Evolutionary conservation across 2,113 vertebrate species (phyloP).

Genomic region (Microcebus tavaratra): DNA sequence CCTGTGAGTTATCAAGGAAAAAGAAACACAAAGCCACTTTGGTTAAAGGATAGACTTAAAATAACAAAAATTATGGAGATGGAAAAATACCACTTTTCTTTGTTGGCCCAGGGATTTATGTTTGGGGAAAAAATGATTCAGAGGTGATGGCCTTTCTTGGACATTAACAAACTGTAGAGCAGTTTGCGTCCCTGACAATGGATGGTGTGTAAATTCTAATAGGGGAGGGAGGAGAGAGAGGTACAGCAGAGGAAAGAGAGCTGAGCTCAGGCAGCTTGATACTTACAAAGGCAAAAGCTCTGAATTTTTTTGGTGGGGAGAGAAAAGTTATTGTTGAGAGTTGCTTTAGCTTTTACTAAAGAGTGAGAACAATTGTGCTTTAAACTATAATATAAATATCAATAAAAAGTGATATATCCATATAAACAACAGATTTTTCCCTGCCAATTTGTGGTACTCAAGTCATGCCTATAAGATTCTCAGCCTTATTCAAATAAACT

Average conservation of each 20-base stretch:
- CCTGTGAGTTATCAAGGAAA: slow-evolving; percentile 87
- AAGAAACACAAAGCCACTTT: slow-evolving; percentile 81
- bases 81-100: slow-evolving; percentile 84
- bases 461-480: slow-evolving; percentile 41
- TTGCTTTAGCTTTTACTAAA: background rate
- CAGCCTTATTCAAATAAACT: slow-evolving; percentile 38
- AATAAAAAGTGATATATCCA: background rate
- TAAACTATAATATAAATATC: background rate
- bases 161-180: slow-evolving; percentile 40
- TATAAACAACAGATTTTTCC: slow-evolving; percentile 6
- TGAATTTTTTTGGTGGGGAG: background rate
- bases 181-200: background rate
- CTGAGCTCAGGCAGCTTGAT: background rate
- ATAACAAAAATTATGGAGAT: slow-evolving; percentile 83
- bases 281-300: background rate
- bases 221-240: background rate
- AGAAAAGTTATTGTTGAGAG: background rate
- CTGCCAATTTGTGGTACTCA: slow-evolving; percentile 25
- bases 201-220: slow-evolving; percentile 33
- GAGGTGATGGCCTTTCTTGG: slow-evolving; percentile 76
- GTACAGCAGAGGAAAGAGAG: background rate
- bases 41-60: slow-evolving; percentile 86
- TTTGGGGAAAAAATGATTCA: slow-evolving; percentile 86
- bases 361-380: background rate
- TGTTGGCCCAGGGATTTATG: slow-evolving; percentile 82